Conservation (phyloP, 1,140 invertebrate species). For the Sesamia nonagrioides region DNA sequence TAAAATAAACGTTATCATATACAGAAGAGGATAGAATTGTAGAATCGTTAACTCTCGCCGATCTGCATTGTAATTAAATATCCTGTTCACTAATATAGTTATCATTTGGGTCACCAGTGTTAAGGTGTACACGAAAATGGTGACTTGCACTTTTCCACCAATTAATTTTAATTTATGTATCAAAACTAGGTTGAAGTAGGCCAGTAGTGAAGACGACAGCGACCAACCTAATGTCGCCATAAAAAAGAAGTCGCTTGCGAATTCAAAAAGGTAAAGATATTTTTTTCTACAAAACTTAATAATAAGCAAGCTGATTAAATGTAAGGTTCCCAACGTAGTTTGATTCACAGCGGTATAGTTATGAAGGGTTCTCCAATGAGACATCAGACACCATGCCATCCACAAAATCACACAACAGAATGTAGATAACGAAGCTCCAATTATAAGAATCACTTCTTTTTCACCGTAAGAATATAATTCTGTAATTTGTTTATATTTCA, state of each 20-base stretch:
- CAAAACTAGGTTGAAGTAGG: slow-evolving; percentile 23
- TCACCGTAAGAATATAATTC: background rate
- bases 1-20: background rate
- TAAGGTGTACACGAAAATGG: background rate
- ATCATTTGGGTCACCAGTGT: background rate
- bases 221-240: background rate
- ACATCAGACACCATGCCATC: background rate
- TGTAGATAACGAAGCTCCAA: background rate
- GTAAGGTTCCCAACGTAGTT: background rate
- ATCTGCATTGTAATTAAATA: too few species aligned
- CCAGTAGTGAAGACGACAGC: background rate
- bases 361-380: background rate
- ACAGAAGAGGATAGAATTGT: slow-evolving; percentile 10
- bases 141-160: background rate
- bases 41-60: background rate
- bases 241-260: too few species aligned
- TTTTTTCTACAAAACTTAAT: background rate
- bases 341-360: background rate
- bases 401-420: background rate
- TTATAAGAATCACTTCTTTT: background rate
- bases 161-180: slow-evolving; percentile 1
- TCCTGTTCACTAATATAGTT: too few species aligned
- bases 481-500: too few species aligned
- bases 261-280: background rate
- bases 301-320: background rate